Conservation (phyloP, 2,797 vertebrate genomes). For the Crax fasciolata region DNA sequence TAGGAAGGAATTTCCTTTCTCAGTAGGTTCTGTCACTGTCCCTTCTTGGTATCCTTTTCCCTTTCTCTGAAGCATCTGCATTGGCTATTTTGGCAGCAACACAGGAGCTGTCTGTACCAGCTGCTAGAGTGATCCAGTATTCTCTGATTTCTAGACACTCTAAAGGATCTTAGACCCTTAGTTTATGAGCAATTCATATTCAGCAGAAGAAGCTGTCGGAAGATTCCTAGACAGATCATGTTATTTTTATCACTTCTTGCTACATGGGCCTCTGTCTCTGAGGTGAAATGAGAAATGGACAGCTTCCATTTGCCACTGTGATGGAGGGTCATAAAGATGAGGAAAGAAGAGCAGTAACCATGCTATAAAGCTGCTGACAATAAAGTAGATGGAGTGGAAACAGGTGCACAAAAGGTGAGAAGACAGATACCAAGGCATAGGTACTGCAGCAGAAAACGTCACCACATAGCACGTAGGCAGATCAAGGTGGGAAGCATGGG, state of each 20-base stretch:
- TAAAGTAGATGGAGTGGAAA: background rate
- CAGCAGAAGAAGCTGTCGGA: background rate
- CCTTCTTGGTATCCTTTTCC: background rate
- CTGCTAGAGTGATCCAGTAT: background rate
- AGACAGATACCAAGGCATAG: background rate
- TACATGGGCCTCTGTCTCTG: background rate
- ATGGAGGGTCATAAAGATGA: slow-evolving; percentile 25
- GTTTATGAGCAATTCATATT: background rate
- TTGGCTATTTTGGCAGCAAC: background rate
- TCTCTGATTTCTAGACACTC: background rate
- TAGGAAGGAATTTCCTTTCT: background rate
- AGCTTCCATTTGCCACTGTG: slow-evolving; percentile 24
- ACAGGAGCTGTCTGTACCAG: background rate
- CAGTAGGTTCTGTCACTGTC: background rate
- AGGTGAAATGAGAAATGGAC: slow-evolving; percentile 12
- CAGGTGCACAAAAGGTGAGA: background rate
- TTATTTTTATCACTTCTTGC: background rate
- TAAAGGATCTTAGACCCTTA: background rate
- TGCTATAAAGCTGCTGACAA: slow-evolving; percentile 19
- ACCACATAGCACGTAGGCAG: background rate
- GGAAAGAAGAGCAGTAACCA: background rate
- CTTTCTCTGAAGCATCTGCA: background rate
- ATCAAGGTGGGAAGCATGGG: background rate
- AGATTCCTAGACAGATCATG: background rate
- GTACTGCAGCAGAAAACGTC: background rate